Conservation (phyloP, 2,113 vertebrate species). For the Chloebia gouldiae region DNA sequence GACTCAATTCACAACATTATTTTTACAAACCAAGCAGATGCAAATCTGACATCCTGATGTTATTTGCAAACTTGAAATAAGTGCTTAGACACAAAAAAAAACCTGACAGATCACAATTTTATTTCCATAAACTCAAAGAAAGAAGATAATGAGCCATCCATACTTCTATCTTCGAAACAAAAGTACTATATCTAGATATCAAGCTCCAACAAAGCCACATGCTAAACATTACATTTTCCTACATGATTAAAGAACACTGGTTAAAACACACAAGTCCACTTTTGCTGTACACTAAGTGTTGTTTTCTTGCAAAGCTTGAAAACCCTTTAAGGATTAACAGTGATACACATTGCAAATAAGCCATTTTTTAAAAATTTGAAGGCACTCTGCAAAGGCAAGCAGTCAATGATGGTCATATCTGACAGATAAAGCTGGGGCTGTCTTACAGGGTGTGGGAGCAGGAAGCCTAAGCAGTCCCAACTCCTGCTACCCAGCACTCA, state of each 20-base stretch:
- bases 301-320: neutral
- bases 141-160: neutral
- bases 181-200: neutral
- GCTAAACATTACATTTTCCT: neutral
- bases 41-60: neutral
- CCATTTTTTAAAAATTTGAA: neutral
- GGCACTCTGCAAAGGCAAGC: neutral
- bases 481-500: neutral
- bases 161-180: neutral
- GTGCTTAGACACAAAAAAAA: neutral
- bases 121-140: neutral
- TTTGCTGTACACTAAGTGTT: neutral
- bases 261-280: neutral
- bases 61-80: neutral
- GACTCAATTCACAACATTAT: neutral
- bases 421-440: neutral
- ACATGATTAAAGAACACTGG: neutral
- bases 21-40: neutral
- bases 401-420: fast-evolving
- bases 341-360: neutral
- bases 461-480: neutral
- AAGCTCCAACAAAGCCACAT: neutral
- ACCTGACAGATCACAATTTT: neutral
- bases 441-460: fast-evolving
- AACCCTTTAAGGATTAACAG: neutral